Base-by-base conservation (phyloP, 2,113 vertebrate genomes). In the Haliaeetus leucogaster region DNA sequence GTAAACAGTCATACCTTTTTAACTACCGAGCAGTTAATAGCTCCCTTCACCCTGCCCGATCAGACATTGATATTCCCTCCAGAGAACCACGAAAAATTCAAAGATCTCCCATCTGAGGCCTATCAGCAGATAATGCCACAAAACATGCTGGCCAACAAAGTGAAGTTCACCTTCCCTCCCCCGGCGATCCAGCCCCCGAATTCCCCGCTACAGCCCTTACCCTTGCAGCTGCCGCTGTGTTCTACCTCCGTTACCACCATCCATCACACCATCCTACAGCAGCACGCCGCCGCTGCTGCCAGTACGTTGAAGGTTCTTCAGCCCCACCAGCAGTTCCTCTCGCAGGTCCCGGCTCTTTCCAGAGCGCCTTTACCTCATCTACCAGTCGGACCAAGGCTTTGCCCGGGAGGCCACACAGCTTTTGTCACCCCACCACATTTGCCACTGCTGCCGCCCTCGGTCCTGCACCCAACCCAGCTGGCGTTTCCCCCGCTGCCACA, bases 191-290 rank as follows among this genome's bases (percentile, higher is more conserved):
- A 98, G 18, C 76, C 98, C 27, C 93, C 98, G 0, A 87, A 82
- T 52, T 92, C 98, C 23, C 89, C 96, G 2, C 95, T 98, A 85
- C 98, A 98, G 80, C 98, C 98, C 10, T 45, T 98, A 72, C 97
- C 98, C 48, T 85, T 98, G 96, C 97, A 97, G 67, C 97, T 98
- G 3, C 98, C 98, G 13, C 72, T 99, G 7, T 92, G 98, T 85
- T 98, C 98, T 93, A 98, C 98, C 97, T 98, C 99, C 2, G 96
- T 99, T 18, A 98, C 98, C 90, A 98, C 98, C 3, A 98, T 99
- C 89, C 98, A 98, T 17, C 99, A 98, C 96, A 98, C 98, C 8
- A 81, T 99, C 71, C 94, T 99, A 12, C 99, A 99, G 90, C 99
- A 99, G 40, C 98, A 98, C 3, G 97, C 97, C 0, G 96, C 97